Evolutionary conservation across 2,113 vertebrate genomes (phyloP), one percentile per base, ranked within the genome.

Genomic region (Perca flavescens): DNA sequence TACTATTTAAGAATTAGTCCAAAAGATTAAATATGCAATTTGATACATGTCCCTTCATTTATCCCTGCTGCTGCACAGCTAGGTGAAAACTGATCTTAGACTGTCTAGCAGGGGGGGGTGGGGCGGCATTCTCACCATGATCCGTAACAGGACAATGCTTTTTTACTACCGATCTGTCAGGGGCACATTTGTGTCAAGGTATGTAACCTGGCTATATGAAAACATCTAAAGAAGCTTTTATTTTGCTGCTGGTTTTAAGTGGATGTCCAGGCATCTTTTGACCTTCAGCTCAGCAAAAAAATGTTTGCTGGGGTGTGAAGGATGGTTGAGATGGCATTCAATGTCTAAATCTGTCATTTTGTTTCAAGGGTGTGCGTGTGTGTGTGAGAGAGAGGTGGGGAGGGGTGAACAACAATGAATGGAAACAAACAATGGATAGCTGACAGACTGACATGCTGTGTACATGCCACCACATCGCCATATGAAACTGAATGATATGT

Each of bases 401-500:
- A 1, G 34, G 34, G 34, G 34, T 5, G 34, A 34, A 34, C 34
- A 34, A 40, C 40, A 40, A 10, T 40, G 40, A 40, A 40, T 40
- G 40, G 8, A 40, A 40, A 10, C 40, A 40, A 40, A 10, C 1
- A 22, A 79, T 49, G 34, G 69, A 80, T 28, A 67, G 36, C 49
- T 74, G 82, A 73, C 71, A 87, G 78, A 36, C 63, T 80, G 76
- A 74, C 60, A 78, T 57, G 74, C 36, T 63, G 16, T 67, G 62
- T 62, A 79, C 67, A 77, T 62, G 71, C 31, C 74, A 75, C 36
- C 70, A 75, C 36, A 50, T 79, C 47, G 25, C 53, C 25, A n/a
- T 62, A 74, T 84, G 81, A 82, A 80, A 86, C 73, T 77, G 75
- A 83, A 64, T 52, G 62, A 60, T 58, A 70, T 69, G 57, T 74